Evolutionary conservation across 1,140 invertebrate genomes (phyloP), one percentile per base, ranked within the genome.

Genomic region (Drosophila saltans): DNA sequence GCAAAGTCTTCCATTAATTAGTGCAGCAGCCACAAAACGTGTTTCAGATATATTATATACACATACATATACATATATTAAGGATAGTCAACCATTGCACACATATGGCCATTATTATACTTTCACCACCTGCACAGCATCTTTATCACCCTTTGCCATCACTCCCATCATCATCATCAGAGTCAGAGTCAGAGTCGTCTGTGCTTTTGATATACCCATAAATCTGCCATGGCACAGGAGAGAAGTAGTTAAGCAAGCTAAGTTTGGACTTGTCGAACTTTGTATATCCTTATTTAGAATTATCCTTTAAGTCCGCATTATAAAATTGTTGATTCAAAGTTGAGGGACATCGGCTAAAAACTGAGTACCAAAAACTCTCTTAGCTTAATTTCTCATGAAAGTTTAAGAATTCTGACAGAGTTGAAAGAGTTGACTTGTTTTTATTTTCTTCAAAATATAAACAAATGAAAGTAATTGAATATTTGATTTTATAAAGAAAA

Each of bases 1-100:
- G 61, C 66, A 69, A 88, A 86, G 83, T 82, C 75, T 72, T 88
- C 66, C 68, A 88, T 88, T 88, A 86, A 86, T 86, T 86, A 86
- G 83, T 77, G 68, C 72, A 59, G 69, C 76, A 58, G 72, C 76
- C 33, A 69, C 69, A 79, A 68, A 82, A 69, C 76, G 33, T 72
- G 60, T 55, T 43, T 43, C 40, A 8, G 41, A 55, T 60, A 70
- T 60, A 70, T 24, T 60, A 52, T 41, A 56, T 30, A 41, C 8
- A n/a, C 11, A 41, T 8, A 39, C 30, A 58, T 57, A 45, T 24
- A 48, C n/a, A 26, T 26, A 43, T 26, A 10, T 52, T 9, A 1
- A 26, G 8, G 21, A 52, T 7, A 52, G 8, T 9, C 45, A 52
- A 26, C 21, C 45, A 26, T 10, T 8, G 45, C 57, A 60, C 61